Conservation (phyloP, 35 echinoderm and acorn worm genomes). For the Holothuria glaberrima region DNA sequence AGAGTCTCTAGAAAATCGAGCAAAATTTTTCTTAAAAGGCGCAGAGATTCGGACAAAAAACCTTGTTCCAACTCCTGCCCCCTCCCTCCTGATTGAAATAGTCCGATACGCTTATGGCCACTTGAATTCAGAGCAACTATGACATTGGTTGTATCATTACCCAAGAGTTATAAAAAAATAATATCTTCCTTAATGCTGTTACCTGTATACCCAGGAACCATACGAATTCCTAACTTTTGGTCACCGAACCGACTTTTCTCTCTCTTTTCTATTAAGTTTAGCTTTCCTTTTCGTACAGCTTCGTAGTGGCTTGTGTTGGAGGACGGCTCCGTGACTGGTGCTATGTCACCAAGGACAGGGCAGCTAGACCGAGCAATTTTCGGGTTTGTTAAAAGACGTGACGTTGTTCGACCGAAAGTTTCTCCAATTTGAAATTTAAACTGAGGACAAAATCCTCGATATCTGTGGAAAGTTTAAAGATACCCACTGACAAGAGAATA, state of each 20-base stretch:
- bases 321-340: conserved; percentile 55
- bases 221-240: conserved; percentile 80
- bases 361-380: conserved; percentile 73
- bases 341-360: conserved; percentile 75
- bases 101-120: too few species aligned
- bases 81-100: too few species aligned
- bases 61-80: too few species aligned
- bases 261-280: conserved; percentile 64
- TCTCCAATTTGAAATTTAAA: conserved; percentile 98
- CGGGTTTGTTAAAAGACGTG: conserved; percentile 82
- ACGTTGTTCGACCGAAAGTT: conserved; percentile 96
- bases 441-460: conserved; percentile 99
- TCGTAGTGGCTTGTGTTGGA: conserved; percentile 44
- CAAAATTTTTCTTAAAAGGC: too few species aligned
- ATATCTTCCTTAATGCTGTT: too few species aligned
- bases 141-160: too few species aligned
- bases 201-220: conserved; percentile 99
- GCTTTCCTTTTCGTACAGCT: conserved; percentile 33
- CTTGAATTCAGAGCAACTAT: too few species aligned
- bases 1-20: too few species aligned
- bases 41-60: too few species aligned
- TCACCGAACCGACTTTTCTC: conserved; percentile 75
- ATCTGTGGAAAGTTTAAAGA: conserved; percentile 21
- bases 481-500: not conserved
- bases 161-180: too few species aligned